A percentile compares a stretch with the other conserved stretches of the same genome.
phyloP scores from a whole-genome alignment of 2,113 vertebrate species.

The Forbesichthys agassizii region DNA sequence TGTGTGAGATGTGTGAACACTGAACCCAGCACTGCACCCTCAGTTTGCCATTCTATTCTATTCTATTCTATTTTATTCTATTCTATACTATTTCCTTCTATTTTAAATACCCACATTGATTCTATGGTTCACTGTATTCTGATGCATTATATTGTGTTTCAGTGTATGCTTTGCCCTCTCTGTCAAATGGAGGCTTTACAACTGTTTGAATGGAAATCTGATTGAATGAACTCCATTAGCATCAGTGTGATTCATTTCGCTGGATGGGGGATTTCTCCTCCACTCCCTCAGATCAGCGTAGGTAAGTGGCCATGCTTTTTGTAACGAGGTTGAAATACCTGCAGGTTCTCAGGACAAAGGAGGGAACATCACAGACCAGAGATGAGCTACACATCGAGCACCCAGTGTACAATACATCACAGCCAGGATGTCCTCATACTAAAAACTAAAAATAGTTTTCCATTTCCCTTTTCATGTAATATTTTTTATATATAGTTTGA shows the following conservation, averaged over 20 bases:
- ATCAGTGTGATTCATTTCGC: conserved; percentile 41
- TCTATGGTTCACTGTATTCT: not conserved
- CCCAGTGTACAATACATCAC: not conserved
- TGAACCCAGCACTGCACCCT: conserved; percentile 28
- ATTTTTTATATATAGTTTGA: no score
- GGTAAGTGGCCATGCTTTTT: conserved; percentile 12
- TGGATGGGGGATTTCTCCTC: conserved; percentile 31
- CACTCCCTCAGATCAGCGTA: conserved; percentile 19
- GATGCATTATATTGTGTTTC: not conserved
- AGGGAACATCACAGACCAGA: not conserved
- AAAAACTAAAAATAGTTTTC: not conserved
- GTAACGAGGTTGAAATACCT: conserved; percentile 22
- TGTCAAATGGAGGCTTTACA: conserved; percentile 32
- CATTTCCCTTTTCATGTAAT: no score
- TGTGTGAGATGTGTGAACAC: conserved; percentile 26
- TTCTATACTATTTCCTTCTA: not conserved
- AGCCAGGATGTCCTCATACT: not conserved
- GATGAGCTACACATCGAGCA: not conserved
- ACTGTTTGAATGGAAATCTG: conserved; percentile 37
- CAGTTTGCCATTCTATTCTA: conserved; percentile 4
- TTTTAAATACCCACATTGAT: not conserved
- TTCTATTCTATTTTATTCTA: not conserved
- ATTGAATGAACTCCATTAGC: conserved; percentile 39
- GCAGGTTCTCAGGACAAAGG: conserved; percentile 23
- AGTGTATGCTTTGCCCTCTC: not conserved